These are phyloP conservation scores for Podilymbus podiceps DNA, from an alignment of 2,113 vertebrate species.

Conservation along the genomic window DNA sequence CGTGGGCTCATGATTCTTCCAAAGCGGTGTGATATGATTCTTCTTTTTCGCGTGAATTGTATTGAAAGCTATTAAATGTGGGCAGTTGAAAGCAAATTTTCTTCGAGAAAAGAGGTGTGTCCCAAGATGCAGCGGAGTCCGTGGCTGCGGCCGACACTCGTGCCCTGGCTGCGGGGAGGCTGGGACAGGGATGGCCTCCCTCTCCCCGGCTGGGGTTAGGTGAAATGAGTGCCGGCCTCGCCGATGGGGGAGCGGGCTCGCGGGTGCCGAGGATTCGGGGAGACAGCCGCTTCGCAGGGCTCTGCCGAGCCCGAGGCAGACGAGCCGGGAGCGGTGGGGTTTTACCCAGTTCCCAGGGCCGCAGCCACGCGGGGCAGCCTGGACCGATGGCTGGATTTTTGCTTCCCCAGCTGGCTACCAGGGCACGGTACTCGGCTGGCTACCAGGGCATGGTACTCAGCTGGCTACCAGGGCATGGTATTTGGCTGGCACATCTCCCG, in stretches of 20 bases:
- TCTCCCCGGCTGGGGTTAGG: not conserved
- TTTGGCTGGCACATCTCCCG: not conserved
- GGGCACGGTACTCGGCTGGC: too few relatives aligned
- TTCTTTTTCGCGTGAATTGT: not conserved
- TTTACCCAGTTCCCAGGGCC: not conserved
- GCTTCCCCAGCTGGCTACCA: too few relatives aligned
- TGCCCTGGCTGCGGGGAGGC: not conserved
- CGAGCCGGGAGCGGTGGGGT: not conserved
- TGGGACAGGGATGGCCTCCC: not conserved
- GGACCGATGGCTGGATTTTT: not conserved
- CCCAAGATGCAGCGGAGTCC: fast-evolving
- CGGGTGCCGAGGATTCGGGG: not conserved
- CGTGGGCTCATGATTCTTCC: not conserved
- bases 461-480: too few relatives aligned
- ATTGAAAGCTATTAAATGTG: not conserved
- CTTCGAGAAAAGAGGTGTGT: too few relatives aligned
- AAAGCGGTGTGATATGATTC: fast-evolving
- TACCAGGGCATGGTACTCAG: too few relatives aligned
- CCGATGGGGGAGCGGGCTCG: not conserved
- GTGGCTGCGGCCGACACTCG: fast-evolving
- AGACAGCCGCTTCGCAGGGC: not conserved
- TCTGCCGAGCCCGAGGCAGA: not conserved
- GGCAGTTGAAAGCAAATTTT: not conserved
- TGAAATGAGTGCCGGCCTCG: not conserved
- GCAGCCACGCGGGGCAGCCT: not conserved